Percentiles rank a stretch among this genome's conserved stretches.
phyloP scores from a whole-genome alignment of 2,797 vertebrate species.

The Sarcophilus harrisii region DNA sequence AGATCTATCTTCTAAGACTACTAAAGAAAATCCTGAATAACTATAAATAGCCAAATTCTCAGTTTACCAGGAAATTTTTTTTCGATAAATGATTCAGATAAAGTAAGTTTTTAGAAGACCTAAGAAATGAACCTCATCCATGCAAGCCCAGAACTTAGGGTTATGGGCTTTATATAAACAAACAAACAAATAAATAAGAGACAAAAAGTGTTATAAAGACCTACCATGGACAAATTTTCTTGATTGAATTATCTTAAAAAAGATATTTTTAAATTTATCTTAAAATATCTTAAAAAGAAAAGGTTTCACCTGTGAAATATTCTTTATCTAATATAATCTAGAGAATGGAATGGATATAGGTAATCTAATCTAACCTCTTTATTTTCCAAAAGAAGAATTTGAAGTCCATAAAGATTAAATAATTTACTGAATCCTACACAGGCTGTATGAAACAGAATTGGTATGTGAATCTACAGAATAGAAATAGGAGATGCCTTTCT shows the following conservation, averaged over 20 bases:
- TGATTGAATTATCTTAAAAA: background rate
- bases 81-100: background rate
- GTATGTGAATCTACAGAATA: background rate
- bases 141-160: background rate
- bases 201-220: background rate
- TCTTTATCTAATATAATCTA: background rate
- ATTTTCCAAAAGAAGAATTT: background rate
- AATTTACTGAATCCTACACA: background rate
- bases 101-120: background rate
- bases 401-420: background rate
- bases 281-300: background rate
- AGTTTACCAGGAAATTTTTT: background rate
- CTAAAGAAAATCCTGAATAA: background rate
- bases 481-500: background rate
- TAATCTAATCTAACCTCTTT: background rate
- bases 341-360: background rate
- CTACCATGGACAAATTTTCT: background rate
- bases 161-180: background rate
- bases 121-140: background rate
- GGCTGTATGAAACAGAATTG: background rate
- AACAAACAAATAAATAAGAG: background rate
- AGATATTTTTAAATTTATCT: background rate
- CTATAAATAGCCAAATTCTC: background rate
- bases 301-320: background rate
- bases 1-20: background rate